Base-by-base conservation (phyloP, 2,113 vertebrate species). In the Ptilorrhoa leucosticta region DNA sequence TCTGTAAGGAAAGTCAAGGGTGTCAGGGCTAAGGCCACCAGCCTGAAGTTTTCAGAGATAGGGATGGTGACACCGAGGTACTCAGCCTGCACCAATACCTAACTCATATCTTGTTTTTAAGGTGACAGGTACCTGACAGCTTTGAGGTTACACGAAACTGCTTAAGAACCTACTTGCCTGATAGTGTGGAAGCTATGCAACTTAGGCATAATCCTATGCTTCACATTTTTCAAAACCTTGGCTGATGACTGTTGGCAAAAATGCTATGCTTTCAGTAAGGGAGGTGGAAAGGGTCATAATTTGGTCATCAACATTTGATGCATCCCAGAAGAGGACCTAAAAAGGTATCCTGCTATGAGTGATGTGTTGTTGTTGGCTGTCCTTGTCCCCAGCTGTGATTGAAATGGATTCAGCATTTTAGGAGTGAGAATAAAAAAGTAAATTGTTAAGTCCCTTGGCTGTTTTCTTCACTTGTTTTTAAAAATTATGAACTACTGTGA, bases 321-420 rank as follows among this genome's bases (percentile, higher is more conserved):
- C 33, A 94, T 95, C 94, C 81, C 87, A 94, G 60, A 95, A 95
- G 81, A 94, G 89, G 69, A 92, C 33, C 88, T 91, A 73, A 87
- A 93, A 95, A 91, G 45, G 70, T 94, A 76, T 95, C 81, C 80
- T 9, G 11, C 77, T 78, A 82, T 65, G 92, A 94, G 54, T 54
- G 70, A 75, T 82, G 22, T 96, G 89, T 93, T 97, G 50, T 89
- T 92, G 50, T 96, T 96, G 96, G 95, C 95, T 95, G 75, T 73
- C 68, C 75, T 51, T 93, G 64, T 91, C 81, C 51, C 64, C 71
- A 90, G 64, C 88, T 95, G 88, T 28, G 19, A 94, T 2, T 96
- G 79, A 95, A 94, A 90, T 60, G 37, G 56, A 94, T 90, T 94
- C 92, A 92, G 60, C 44, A 66, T 90, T 94, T 91, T 78, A 88